A percentile compares a stretch with the other conserved stretches of the same genome.
These are phyloP conservation scores for Xiphophorus hellerii DNA, from an alignment of 2,113 vertebrate genomes.

Conservation along the genomic window DNA sequence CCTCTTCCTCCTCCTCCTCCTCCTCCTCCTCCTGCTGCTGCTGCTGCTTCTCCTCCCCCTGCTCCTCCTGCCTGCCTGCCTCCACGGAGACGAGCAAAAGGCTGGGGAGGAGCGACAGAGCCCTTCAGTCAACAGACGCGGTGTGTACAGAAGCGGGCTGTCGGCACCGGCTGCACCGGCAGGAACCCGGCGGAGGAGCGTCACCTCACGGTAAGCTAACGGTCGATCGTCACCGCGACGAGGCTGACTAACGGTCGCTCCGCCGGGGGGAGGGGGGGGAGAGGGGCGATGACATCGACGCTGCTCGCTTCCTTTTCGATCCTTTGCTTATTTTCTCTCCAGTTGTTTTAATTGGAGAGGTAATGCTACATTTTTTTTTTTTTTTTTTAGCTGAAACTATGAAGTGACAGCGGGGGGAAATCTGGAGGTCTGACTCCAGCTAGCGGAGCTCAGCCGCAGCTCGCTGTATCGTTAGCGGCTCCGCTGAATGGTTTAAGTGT, in stretches of 20 bases:
- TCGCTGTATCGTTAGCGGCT: constrained; percentile 1
- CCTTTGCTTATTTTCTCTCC: neutral
- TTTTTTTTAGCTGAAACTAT: constrained; percentile 12
- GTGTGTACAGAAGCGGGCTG: constrained; percentile 21
- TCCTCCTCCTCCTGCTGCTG: constrained; percentile 7
- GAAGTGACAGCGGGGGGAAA: neutral
- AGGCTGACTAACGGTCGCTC: constrained; percentile 15
- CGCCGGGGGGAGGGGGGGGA: neutral
- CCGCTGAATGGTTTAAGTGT: neutral
- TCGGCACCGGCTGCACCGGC: constrained; percentile 28
- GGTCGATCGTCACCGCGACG: constrained; percentile 1
- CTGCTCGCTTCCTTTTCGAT: neutral
- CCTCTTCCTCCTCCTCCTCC: constrained; percentile 11
- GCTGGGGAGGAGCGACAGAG: constrained; percentile 63
- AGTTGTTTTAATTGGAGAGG: neutral
- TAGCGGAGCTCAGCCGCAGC: constrained; percentile 34
- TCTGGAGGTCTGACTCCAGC: neutral
- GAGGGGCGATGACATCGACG: constrained; percentile 1
- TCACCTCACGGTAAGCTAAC: constrained; percentile 63
- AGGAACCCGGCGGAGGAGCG: constrained; percentile 25
- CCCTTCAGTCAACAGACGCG: constrained; percentile 46
- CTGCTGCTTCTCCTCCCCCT: neutral
- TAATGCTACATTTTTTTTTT: no score
- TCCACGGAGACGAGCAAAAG: constrained; percentile 62
- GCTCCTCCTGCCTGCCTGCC: constrained; percentile 40